Evolutionary conservation across 2,113 vertebrate genomes (phyloP), one percentile per base, ranked within the genome.

Genomic region (Leuciscus idus): DNA sequence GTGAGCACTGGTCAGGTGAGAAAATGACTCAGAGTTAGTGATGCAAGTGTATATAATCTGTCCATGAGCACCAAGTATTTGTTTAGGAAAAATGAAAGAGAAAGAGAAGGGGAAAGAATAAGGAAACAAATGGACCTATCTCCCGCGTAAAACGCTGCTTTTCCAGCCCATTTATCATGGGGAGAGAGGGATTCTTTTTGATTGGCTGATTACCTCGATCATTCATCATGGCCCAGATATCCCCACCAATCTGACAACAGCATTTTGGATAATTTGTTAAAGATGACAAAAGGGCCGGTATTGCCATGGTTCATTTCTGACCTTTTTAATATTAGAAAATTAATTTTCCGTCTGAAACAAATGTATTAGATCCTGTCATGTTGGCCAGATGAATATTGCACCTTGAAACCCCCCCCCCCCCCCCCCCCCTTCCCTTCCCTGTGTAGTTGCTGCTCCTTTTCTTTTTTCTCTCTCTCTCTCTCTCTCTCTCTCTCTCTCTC

Each of bases 311-410:
- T 97, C 95, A 94, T 95, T 95, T 95, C 95, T 97, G 97, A 97
- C 98, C 97, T 99, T 98, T 96, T 97, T 96, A 96, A 96, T 97
- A 97, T 97, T 96, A 96, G 95, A 95, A 96, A 97, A 98, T 97
- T 96, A 97, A 97, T 98, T 98, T 98, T 96, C 94, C 89, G 93
- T 94, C 94, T 94, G 95, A 97, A 97, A 97, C 96, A 97, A 97
- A 98, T 95, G 94, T 96, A 97, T 97, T 97, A 96, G 92, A 92
- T 95, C 93, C 95, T 97, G 97, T 97, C 96, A 96, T 91, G 89
- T 85, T 91, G 89, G 78, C 83, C 90, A 95, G 95, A 96, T 96
- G 89, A 95, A 97, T 98, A 95, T 93, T 92, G 91, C 95, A 92
- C 96, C 95, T 96, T 96, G 94, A 95, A 97, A 92, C 95, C 94